Evolutionary conservation across 2,888 invertebrate genomes (phyloP), one percentile per base, ranked within the genome.

Genomic region (Zootermopsis nevadensis): DNA sequence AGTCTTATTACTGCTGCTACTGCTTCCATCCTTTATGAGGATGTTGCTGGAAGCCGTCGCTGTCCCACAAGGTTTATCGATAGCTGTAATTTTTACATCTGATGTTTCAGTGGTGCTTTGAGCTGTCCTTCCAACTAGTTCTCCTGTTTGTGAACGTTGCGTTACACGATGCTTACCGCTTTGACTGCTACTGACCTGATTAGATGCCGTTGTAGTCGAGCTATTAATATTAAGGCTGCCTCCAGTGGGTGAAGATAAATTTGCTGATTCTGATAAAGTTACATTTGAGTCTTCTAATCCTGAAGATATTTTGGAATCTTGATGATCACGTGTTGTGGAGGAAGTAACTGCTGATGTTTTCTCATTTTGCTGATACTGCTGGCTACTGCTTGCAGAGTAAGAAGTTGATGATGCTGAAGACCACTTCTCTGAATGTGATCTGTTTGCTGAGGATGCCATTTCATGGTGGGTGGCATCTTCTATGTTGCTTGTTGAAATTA

Each of bases 1-100:
- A 91, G 81, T 60, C n/a, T 27, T 83, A 31, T 42, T 84, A 66
- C 30, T 66, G 42, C 22, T 22, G 76, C 60, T 48, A 15, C 48
- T 60, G 30, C 0, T 38, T 38, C 22, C 15, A 74, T 67, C 66
- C 2, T 79, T 48, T 24, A 42, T 48, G 6, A 66, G 42, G 8
- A 66, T 77, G 27, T 30, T 69, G 22, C 27, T 79, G 22, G 31
- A 12, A 24, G 80, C 31, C 69, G 27, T 72, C 24, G 67, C 19
- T 27, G 35, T 53, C 53, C 27, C 48, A n/a, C n/a, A 27, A 12
- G 60, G n/a, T 6, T n/a, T 4, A 60, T 27, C 7, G 60, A 27
- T 60, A 8, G 60, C 10, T 80, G 60, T 10, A 74, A 8, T 42
- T 12, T 19, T 33, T 69, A 31, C 33, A 33, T 69, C 69, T 69